phyloP scores from a whole-genome alignment of 1,140 invertebrate genomes.

The Scaptomyza hsui region DNA sequence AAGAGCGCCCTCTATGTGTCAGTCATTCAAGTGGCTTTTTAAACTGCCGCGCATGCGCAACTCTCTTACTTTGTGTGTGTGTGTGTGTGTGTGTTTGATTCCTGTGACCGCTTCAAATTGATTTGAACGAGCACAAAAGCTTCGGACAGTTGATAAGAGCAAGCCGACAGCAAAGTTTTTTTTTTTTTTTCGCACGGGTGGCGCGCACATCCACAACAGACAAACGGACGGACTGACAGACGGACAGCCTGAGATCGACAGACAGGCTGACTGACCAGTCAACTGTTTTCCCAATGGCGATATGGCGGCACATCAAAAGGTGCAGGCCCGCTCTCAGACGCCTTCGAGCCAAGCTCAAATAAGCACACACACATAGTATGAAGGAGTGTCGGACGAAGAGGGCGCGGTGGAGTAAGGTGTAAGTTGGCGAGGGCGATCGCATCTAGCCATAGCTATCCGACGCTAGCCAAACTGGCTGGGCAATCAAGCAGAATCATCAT shows the following conservation, averaged over 20 bases:
- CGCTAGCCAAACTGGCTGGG: conserved; percentile 18
- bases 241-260: background rate
- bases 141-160: conserved; percentile 75
- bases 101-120: conserved; percentile 69
- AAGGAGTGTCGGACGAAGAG: background rate
- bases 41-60: conserved; percentile 38
- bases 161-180: conserved; percentile 50
- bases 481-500: conserved; percentile 73
- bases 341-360: conserved; percentile 65
- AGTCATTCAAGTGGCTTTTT: conserved; percentile 38
- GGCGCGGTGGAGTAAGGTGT: background rate
- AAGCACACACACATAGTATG: conserved; percentile 26
- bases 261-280: conserved; percentile 23
- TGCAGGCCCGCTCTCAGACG: conserved; percentile 47
- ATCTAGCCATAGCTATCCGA: conserved; percentile 10
- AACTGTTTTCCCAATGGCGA: conserved; percentile 19
- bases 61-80: conserved; percentile 27
- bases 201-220: conserved; percentile 34
- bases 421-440: conserved; percentile 24
- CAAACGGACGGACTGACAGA: conserved; percentile 6
- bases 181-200: conserved; percentile 44
- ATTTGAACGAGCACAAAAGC: conserved; percentile 72
- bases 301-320: conserved; percentile 63
- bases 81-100: conserved; percentile 11
- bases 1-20: conserved; percentile 50